Evolutionary conservation across 2,113 vertebrate species (phyloP).

Genomic region (Anser brachyrhynchus): DNA sequence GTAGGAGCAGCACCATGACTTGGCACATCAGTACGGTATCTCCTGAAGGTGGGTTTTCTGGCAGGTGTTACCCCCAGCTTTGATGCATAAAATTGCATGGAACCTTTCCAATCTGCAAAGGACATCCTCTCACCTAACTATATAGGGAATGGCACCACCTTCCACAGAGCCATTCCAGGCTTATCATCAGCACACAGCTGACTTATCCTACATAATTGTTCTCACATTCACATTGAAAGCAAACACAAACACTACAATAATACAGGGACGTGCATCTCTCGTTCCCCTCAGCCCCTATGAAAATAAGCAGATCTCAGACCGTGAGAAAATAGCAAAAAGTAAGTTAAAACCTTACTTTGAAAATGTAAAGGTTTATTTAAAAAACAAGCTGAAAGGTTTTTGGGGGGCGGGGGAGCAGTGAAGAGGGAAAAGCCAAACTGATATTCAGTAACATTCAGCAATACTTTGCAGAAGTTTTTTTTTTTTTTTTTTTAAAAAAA

Average conservation of each 20-base stretch:
- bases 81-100: no score
- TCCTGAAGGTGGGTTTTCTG: not conserved
- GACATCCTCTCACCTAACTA: not conserved
- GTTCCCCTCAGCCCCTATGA: conserved; percentile 54
- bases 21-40: not conserved
- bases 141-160: not conserved
- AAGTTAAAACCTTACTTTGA: conserved; percentile 18
- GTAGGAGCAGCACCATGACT: not conserved
- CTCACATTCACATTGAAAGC: conserved; percentile 75
- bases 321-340: conserved; percentile 71
- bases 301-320: conserved; percentile 74
- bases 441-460: not conserved
- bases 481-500: not conserved
- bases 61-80: not conserved
- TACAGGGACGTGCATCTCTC: conserved; percentile 53
- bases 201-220: conserved; percentile 38
- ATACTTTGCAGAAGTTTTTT: not conserved
- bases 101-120: not conserved
- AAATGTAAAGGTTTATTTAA: conserved; percentile 71
- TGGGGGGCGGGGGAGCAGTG: not conserved
- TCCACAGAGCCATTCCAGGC: not conserved
- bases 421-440: not conserved
- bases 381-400: conserved; percentile 45
- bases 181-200: conserved; percentile 39
- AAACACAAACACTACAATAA: conserved; percentile 68